These are phyloP conservation scores for Hoplias malabaricus DNA, from an alignment of 2,113 vertebrate species.

Conservation along the genomic window DNA sequence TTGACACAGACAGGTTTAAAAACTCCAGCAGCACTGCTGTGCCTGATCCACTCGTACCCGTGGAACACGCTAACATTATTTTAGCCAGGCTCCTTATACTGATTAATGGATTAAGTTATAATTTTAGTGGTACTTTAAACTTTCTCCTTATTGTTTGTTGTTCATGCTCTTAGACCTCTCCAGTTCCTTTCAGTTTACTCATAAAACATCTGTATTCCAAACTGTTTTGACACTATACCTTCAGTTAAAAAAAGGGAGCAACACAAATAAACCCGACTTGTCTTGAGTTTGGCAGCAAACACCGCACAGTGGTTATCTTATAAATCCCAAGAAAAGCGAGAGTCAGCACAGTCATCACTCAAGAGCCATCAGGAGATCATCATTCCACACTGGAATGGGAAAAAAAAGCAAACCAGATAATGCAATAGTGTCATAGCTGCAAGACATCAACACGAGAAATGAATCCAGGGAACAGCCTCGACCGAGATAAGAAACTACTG, in stretches of 20 bases:
- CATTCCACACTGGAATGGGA: slow-evolving; percentile 1
- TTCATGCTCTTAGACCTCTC: no score
- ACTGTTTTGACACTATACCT: no score
- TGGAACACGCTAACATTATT: no score
- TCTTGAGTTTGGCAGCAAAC: not conserved
- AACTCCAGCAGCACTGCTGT: no score
- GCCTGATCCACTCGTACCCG: no score
- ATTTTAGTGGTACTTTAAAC: no score
- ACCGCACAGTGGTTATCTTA: not conserved
- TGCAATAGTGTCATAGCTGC: not conserved
- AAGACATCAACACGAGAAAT: slow-evolving; percentile 1
- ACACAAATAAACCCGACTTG: not conserved
- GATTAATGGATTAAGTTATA: no score
- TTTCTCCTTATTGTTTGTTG: no score
- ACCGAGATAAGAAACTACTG: not conserved
- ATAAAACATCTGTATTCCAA: not conserved
- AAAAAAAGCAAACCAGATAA: not conserved
- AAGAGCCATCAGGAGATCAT: slow-evolving; percentile 25
- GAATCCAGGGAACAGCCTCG: not conserved
- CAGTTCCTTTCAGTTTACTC: not conserved
- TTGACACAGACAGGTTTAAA: no score
- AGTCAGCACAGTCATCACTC: slow-evolving; percentile 1
- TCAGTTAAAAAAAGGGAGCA: no score
- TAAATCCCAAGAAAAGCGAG: not conserved
- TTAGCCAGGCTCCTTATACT: no score